Evolutionary conservation across 2,888 invertebrate genomes (phyloP).

Genomic region (Meteorus cinctellus): DNA sequence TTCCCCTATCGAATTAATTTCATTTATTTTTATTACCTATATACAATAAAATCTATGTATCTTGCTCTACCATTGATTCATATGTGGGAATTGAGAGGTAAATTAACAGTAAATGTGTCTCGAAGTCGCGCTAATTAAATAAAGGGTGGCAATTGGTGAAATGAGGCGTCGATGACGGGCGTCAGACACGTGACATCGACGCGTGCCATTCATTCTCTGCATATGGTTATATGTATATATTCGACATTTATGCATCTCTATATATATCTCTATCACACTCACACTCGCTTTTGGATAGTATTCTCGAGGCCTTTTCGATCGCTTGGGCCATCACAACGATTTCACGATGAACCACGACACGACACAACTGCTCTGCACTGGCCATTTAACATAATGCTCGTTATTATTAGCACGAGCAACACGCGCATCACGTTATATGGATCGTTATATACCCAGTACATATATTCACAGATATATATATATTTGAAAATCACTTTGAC

Average conservation of each 20-base stretch:
- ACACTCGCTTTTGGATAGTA: conserved; percentile 7
- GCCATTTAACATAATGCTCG: conserved; percentile 51
- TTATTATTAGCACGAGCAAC: conserved; percentile 49
- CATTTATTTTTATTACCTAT: background rate
- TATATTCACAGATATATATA: conserved; percentile 26
- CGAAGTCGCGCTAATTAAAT: conserved; percentile 67
- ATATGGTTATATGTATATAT: background rate
- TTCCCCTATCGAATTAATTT: background rate
- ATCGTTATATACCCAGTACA: conserved; percentile 22
- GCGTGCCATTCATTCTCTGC: conserved; percentile 45
- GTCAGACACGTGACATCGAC: conserved; percentile 49
- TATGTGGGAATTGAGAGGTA: conserved; percentile 29
- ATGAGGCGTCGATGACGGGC: conserved; percentile 51
- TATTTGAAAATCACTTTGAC: conserved; percentile 28
- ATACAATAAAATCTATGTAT: background rate
- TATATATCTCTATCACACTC: conserved; percentile 15
- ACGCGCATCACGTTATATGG: conserved; percentile 38
- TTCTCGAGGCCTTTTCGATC: conserved; percentile 27
- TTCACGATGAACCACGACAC: conserved; percentile 34
- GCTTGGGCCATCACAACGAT: conserved; percentile 6
- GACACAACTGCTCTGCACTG: conserved; percentile 15
- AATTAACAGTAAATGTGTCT: conserved; percentile 39
- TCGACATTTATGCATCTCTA: conserved; percentile 17
- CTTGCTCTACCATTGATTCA: background rate
- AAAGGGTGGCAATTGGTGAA: conserved; percentile 66